Percentiles rank a stretch among this genome's conserved stretches.
phyloP scores from a whole-genome alignment of 2,888 invertebrate genomes.

The Itoplectis maculator region DNA sequence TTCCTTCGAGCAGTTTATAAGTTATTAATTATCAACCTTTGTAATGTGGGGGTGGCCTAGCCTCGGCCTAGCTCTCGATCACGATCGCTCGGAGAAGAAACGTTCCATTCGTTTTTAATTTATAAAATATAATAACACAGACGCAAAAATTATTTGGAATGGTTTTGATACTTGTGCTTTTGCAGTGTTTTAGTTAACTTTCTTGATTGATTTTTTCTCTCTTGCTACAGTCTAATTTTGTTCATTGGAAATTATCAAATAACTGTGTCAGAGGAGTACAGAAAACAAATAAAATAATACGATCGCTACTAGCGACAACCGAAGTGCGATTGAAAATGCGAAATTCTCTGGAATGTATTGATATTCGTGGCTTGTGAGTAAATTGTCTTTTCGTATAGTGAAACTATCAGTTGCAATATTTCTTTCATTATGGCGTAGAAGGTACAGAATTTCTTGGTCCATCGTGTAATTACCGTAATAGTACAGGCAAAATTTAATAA shows the following conservation, averaged over 20 bases:
- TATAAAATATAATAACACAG: not conserved
- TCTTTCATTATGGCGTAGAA: constrained; percentile 56
- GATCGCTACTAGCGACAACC: constrained; percentile 14
- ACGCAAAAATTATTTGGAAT: constrained; percentile 52
- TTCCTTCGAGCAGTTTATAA: constrained; percentile 71
- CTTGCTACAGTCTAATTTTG: constrained; percentile 24
- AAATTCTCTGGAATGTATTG: constrained; percentile 62
- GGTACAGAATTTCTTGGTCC: constrained; percentile 67
- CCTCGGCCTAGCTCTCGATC: constrained; percentile 68
- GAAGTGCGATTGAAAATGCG: constrained; percentile 22
- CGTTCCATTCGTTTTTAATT: too few relatives aligned
- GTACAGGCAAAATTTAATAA: constrained; percentile 61
- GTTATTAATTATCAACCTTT: constrained; percentile 68
- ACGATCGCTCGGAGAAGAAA: constrained; percentile 48
- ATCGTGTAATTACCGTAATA: constrained; percentile 66
- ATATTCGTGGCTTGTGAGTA: constrained; percentile 42
- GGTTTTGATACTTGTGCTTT: constrained; percentile 50
- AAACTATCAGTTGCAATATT: constrained; percentile 48
- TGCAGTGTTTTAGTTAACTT: constrained; percentile 25
- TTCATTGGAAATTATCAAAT: constrained; percentile 26
- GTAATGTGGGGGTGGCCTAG: constrained; percentile 71
- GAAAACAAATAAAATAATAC: constrained; percentile 1
- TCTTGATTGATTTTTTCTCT: constrained; percentile 5
- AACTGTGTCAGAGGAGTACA: not conserved
- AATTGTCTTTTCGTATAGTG: constrained; percentile 49